A percentile compares a stretch with the other conserved stretches of the same genome.
phyloP scores from a whole-genome alignment of 2,888 invertebrate species.

The Agriotes lineatus region DNA sequence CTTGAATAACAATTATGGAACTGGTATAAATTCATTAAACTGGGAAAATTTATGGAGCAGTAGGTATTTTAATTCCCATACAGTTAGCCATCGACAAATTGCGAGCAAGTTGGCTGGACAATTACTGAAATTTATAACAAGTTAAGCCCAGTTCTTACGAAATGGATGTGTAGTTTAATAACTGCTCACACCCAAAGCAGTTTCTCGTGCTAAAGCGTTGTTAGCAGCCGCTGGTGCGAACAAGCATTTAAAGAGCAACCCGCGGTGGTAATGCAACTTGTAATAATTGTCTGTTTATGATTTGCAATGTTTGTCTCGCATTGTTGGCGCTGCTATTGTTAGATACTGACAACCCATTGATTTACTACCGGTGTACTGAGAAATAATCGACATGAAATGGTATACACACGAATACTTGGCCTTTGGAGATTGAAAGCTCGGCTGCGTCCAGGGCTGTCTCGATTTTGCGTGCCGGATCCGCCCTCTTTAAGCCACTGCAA shows the following conservation, averaged over 20 bases:
- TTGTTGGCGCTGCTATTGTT: constrained; percentile 35
- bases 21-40: too few species aligned
- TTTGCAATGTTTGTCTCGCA: constrained; percentile 34
- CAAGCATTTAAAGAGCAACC: constrained; percentile 21
- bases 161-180: background rate
- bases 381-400: constrained; percentile 30
- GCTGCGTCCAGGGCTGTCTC: too few species aligned
- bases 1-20: too few species aligned
- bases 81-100: too few species aligned
- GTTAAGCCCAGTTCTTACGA: background rate
- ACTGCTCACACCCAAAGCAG: background rate
- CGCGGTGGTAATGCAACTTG: constrained; percentile 29
- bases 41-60: too few species aligned
- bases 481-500: too few species aligned
- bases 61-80: too few species aligned
- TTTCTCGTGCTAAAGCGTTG: background rate
- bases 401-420: constrained; percentile 15
- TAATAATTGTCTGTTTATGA: constrained; percentile 33
- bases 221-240: constrained; percentile 7
- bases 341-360: constrained; percentile 28
- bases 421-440: background rate
- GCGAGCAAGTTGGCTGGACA: too few species aligned
- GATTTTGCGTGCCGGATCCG: too few species aligned
- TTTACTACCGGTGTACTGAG: constrained; percentile 30
- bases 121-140: background rate